Evolutionary conservation across 2,113 vertebrate genomes (phyloP).

Genomic region (Eira barbara): DNA sequence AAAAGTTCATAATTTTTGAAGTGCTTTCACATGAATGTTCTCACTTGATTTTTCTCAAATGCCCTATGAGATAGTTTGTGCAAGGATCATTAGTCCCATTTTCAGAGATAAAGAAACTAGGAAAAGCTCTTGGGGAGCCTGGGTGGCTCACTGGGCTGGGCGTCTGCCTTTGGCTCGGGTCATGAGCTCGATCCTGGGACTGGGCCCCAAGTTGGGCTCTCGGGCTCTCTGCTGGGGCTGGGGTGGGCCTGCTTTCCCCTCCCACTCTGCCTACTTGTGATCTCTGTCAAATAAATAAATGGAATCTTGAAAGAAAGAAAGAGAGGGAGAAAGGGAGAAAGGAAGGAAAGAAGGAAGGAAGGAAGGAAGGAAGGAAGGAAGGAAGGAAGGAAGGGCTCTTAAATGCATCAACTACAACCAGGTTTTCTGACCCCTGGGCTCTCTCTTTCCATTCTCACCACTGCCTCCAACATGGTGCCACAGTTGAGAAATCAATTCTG

Average conservation of each 20-base stretch:
- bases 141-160: too few relatives aligned
- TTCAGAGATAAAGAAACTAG: slow-evolving; percentile 20
- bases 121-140: background rate
- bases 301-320: too few relatives aligned
- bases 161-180: too few relatives aligned
- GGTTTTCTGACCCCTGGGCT: background rate
- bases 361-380: too few relatives aligned
- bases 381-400: background rate
- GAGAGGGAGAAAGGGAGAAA: fast-evolving
- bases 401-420: background rate
- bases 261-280: too few relatives aligned
- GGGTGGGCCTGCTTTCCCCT: too few relatives aligned
- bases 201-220: too few relatives aligned
- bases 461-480: background rate
- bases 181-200: too few relatives aligned
- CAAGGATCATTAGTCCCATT: background rate
- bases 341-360: too few relatives aligned
- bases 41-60: slow-evolving; percentile 25
- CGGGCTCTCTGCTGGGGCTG: too few relatives aligned
- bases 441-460: background rate
- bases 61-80: background rate
- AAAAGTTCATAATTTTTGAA: background rate
- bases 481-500: background rate
- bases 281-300: too few relatives aligned
- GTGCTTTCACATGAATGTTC: background rate